A percentile compares a stretch with the other conserved stretches of the same genome.
These are phyloP conservation scores for Atta colombica DNA, from an alignment of 1,140 invertebrate genomes.

Conservation along the genomic window DNA sequence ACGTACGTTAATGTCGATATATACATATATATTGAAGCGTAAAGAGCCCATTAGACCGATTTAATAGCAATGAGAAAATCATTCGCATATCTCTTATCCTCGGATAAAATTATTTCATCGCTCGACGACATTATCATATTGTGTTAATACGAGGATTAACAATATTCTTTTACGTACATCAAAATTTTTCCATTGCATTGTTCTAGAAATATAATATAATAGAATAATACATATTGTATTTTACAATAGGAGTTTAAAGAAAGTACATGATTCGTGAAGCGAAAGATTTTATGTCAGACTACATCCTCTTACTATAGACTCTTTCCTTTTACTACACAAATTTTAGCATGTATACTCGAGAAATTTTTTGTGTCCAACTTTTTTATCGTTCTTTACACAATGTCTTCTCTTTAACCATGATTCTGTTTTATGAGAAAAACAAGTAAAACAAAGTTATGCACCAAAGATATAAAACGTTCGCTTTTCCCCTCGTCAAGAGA, in stretches of 20 bases:
- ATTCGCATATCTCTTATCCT: constrained; percentile 6
- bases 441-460: constrained; percentile 46
- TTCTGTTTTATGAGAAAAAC: constrained; percentile 22
- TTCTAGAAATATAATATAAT: neutral
- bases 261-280: constrained; percentile 8
- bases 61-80: constrained; percentile 40
- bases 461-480: constrained; percentile 23
- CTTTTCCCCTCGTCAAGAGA: constrained; percentile 1
- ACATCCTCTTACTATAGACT: neutral
- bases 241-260: neutral
- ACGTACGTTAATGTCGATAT: neutral
- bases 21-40: neutral
- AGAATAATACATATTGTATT: constrained; percentile 1
- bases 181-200: neutral
- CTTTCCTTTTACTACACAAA: constrained; percentile 17
- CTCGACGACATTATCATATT: neutral
- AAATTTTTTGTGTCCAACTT: constrained; percentile 34
- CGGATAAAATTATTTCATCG: constrained; percentile 23
- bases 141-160: neutral
- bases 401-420: constrained; percentile 25
- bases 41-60: constrained; percentile 44
- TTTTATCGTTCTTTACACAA: constrained; percentile 20
- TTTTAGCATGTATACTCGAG: constrained; percentile 28
- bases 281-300: constrained; percentile 5
- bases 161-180: neutral